These are phyloP conservation scores for Papilio elwesi DNA, from an alignment of 2,888 invertebrate species.

Conservation along the genomic window DNA sequence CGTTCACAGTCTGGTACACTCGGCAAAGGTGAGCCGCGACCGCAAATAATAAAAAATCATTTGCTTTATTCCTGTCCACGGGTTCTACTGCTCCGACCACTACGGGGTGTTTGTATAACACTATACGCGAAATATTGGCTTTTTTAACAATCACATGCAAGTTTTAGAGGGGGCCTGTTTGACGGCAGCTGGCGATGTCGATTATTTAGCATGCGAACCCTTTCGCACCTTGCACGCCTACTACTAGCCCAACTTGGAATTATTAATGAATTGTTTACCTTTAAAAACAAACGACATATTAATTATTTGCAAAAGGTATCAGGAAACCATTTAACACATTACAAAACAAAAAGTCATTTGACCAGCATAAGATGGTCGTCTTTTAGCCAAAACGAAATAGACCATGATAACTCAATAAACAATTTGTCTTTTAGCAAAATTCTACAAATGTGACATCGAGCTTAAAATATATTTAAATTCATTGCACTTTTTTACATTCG, in stretches of 20 bases:
- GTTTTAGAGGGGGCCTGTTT: constrained; percentile 71
- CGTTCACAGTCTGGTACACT: constrained; percentile 81
- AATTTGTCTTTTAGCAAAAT: too few relatives aligned
- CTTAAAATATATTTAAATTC: too few relatives aligned
- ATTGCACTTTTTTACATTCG: too few relatives aligned
- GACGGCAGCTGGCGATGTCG: constrained; percentile 77
- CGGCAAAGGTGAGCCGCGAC: constrained; percentile 79
- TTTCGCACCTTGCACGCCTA: constrained; percentile 77
- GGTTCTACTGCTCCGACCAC: constrained; percentile 71
- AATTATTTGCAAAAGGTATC: too few relatives aligned
- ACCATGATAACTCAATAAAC: too few relatives aligned
- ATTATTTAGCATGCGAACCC: constrained; percentile 78
- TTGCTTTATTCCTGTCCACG: constrained; percentile 67
- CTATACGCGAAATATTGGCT: constrained; percentile 65
- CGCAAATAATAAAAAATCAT: constrained; percentile 78
- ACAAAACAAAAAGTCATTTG: too few relatives aligned
- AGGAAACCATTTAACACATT: too few relatives aligned
- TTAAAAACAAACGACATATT: neutral
- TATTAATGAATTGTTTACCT: constrained; percentile 15
- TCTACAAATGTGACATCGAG: too few relatives aligned
- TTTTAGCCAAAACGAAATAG: too few relatives aligned
- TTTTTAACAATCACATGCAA: constrained; percentile 69
- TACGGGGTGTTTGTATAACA: constrained; percentile 48
- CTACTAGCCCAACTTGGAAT: constrained; percentile 19
- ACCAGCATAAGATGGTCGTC: too few relatives aligned